Evolutionary conservation across 2,888 invertebrate genomes (phyloP).

Genomic region (Nephrotoma guestfalica): DNA sequence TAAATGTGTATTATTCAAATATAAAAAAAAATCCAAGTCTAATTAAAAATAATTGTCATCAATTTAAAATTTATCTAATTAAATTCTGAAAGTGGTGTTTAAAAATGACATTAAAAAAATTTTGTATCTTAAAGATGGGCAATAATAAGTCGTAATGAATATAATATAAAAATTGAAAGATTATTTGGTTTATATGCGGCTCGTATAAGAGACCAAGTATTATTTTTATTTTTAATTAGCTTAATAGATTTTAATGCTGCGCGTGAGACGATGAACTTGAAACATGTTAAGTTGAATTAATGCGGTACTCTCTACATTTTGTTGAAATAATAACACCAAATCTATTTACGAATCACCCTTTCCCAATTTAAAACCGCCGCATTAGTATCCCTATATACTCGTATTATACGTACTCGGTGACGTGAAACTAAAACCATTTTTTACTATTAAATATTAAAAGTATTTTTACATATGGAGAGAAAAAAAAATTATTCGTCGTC

Average conservation of each 20-base stretch:
- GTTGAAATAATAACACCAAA: not conserved
- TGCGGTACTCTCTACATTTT: not conserved
- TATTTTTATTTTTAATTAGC: not conserved
- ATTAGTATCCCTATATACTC: not conserved
- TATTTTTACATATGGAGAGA: not conserved
- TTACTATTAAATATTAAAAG: not conserved
- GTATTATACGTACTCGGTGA: not conserved
- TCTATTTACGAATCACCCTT: not conserved
- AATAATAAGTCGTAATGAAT: not conserved
- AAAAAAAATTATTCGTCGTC: not conserved
- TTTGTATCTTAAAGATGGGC: not conserved
- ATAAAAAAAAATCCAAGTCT: not conserved
- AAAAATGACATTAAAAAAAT: not conserved
- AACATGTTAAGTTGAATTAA: not conserved
- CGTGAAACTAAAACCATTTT: not conserved
- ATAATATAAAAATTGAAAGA: not conserved
- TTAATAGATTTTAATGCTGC: not conserved
- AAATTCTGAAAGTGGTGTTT: not conserved
- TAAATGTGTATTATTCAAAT: not conserved
- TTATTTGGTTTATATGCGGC: not conserved
- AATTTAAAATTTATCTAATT: not conserved
- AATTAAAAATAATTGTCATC: not conserved
- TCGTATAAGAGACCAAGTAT: not conserved
- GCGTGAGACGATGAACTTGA: not conserved
- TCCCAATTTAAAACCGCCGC: not conserved